These are phyloP conservation scores for Lophochroa leadbeateri DNA, from an alignment of 2,113 vertebrate genomes.

Conservation along the genomic window DNA sequence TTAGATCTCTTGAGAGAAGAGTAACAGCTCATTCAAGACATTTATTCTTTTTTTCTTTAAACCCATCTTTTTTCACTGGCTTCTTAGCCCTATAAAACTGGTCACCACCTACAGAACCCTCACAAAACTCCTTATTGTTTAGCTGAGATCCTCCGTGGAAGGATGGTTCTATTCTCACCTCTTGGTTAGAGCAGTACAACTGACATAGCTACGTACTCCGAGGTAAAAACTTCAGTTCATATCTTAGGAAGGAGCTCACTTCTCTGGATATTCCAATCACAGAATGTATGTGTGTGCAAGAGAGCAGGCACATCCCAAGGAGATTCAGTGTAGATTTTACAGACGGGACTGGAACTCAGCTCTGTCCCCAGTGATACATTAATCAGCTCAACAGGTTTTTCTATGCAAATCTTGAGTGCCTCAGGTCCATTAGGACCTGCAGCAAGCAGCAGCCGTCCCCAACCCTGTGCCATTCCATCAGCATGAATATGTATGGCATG, in stretches of 20 bases:
- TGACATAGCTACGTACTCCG: background rate
- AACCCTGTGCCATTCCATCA: background rate
- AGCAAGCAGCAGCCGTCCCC: background rate
- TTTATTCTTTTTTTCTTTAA: background rate
- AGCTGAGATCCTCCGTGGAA: background rate
- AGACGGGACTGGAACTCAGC: background rate
- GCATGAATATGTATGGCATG: background rate
- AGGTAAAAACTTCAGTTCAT: background rate
- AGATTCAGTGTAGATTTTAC: background rate
- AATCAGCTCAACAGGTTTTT: background rate
- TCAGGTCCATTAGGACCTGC: background rate
- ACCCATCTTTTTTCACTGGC: background rate
- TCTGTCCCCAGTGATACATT: background rate
- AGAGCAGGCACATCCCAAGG: background rate
- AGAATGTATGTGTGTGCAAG: background rate
- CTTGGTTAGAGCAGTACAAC: background rate
- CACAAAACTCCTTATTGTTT: background rate
- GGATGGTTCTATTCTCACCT: background rate
- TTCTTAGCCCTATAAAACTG: background rate
- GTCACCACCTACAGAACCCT: background rate
- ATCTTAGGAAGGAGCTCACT: background rate
- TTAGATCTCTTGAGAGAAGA: background rate
- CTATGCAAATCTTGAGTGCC: background rate
- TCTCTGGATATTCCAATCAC: background rate
- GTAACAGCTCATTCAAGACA: background rate